Percentiles rank a stretch among this genome's conserved stretches.
phyloP scores from a whole-genome alignment of 2,888 invertebrate species.

The Dolichopus griseipennis region DNA sequence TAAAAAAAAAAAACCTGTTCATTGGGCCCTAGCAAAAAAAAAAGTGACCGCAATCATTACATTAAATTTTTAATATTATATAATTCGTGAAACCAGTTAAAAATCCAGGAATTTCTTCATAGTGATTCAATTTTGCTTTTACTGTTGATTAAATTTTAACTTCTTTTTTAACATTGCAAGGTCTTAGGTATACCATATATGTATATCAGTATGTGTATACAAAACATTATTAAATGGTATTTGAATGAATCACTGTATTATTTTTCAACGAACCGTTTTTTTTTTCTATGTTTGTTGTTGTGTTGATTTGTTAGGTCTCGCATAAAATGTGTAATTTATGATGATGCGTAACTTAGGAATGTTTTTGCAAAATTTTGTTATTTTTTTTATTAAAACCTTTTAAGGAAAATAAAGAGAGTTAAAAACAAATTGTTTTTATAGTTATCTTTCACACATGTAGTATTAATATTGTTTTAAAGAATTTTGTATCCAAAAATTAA shows the following conservation, averaged over 20 bases:
- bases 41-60: neutral
- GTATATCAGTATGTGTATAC: neutral
- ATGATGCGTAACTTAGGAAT: neutral
- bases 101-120: neutral
- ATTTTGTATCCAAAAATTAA: too few species aligned
- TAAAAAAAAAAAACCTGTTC: too few species aligned
- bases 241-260: neutral
- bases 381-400: neutral
- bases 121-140: constrained; percentile 2
- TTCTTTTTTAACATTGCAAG: neutral
- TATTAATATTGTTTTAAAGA: too few species aligned
- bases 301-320: neutral
- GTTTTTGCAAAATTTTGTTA: neutral
- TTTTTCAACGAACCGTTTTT: neutral
- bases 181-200: neutral
- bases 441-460: too few species aligned
- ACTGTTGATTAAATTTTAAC: neutral
- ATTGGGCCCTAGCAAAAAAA: too few species aligned
- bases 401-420: neutral
- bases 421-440: too few species aligned
- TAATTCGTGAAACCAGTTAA: neutral
- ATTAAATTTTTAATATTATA: neutral
- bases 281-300: neutral
- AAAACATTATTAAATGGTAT: neutral
- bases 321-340: neutral